These are phyloP conservation scores for Ceratina calcarata DNA, from an alignment of 1,140 invertebrate genomes.

Conservation along the genomic window DNA sequence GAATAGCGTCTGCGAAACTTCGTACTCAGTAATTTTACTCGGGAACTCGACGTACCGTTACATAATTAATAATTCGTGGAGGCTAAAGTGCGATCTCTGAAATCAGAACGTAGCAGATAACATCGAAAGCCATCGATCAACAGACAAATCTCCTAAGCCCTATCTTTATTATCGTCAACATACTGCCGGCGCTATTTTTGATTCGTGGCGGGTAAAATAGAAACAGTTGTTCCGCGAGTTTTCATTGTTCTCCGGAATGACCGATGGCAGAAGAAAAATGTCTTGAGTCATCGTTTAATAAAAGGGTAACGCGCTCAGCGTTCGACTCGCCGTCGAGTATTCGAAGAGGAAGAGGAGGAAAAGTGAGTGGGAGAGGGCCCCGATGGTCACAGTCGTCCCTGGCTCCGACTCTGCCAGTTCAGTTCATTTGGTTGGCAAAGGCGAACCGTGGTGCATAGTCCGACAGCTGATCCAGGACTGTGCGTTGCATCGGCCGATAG, in stretches of 20 bases:
- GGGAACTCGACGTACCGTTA: neutral
- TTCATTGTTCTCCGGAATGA: neutral
- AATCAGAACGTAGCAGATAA: neutral
- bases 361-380: slow-evolving; percentile 10
- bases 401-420: slow-evolving; percentile 46
- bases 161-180: neutral
- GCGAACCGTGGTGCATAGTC: slow-evolving; percentile 51
- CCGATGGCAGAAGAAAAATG: neutral
- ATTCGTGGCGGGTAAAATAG: neutral
- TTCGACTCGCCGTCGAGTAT: too few relatives aligned
- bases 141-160: neutral
- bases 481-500: slow-evolving; percentile 40
- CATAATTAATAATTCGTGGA: neutral
- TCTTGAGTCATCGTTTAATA: neutral
- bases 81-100: neutral
- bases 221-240: too few relatives aligned
- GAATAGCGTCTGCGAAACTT: neutral
- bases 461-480: slow-evolving; percentile 66
- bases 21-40: neutral
- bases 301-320: neutral
- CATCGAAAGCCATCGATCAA: neutral
- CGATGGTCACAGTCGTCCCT: slow-evolving; percentile 31
- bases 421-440: slow-evolving; percentile 55
- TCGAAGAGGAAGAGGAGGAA: neutral
- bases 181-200: neutral